A percentile compares a stretch with the other conserved stretches of the same genome.
Evolutionary conservation across 2,888 invertebrate genomes (phyloP).

Genomic region (Cylloceria caligata): DNA sequence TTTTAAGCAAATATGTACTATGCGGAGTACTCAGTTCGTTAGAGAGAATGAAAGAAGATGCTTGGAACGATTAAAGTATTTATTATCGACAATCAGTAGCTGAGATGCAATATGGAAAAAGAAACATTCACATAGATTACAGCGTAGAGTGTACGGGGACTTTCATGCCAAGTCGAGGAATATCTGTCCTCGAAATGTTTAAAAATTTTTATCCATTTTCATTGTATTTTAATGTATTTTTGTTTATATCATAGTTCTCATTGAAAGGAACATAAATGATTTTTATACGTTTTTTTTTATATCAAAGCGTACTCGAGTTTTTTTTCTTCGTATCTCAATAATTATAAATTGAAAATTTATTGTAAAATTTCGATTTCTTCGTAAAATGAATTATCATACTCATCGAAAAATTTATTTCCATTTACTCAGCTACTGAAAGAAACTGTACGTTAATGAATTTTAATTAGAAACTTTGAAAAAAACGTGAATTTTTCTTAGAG

Average conservation of each 20-base stretch:
- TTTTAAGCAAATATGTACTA: conserved; percentile 2
- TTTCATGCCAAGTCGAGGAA: background rate
- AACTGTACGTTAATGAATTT: background rate
- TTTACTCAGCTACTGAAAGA: background rate
- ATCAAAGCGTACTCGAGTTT: background rate
- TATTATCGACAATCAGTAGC: conserved; percentile 52
- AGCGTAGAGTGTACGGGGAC: background rate
- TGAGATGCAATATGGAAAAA: conserved; percentile 20
- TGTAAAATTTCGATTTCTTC: background rate
- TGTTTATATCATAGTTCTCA: too few relatives aligned
- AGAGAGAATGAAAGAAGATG: conserved; percentile 44
- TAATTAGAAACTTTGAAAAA: background rate
- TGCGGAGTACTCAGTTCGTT: conserved; percentile 34
- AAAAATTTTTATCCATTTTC: too few relatives aligned
- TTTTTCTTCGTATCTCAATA: background rate
- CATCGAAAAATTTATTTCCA: background rate
- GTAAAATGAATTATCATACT: background rate
- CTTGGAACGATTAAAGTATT: conserved; percentile 49
- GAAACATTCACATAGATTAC: background rate
- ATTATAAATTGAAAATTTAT: background rate
- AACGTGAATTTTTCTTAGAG: background rate
- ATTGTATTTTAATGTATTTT: too few relatives aligned
- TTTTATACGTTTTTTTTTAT: too few relatives aligned
- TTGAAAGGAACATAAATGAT: too few relatives aligned
- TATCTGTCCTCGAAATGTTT: too few relatives aligned